phyloP scores from a whole-genome alignment of 2,888 invertebrate genomes.

The Acanthoscelides obtectus region DNA sequence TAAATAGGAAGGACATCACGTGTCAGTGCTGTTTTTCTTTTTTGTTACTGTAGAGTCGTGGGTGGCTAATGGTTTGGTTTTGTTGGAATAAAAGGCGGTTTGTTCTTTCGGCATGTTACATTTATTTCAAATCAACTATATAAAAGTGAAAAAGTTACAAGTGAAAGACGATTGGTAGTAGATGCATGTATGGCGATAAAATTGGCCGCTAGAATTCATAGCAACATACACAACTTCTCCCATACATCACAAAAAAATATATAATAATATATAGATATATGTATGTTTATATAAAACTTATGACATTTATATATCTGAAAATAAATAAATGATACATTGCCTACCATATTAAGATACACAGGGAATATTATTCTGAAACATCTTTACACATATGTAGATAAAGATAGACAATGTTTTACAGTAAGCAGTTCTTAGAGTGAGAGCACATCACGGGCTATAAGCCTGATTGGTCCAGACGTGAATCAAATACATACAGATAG shows the following conservation, averaged over 20 bases:
- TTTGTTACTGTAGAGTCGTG: no score
- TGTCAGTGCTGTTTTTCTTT: no score
- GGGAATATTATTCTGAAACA: neutral
- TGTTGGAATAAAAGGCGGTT: slow-evolving; percentile 20
- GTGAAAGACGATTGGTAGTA: slow-evolving; percentile 48
- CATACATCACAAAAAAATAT: slow-evolving; percentile 46
- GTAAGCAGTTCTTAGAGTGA: slow-evolving; percentile 41
- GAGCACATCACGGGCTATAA: slow-evolving; percentile 43
- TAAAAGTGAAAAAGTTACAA: slow-evolving; percentile 49
- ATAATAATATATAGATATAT: slow-evolving; percentile 41
- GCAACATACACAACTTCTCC: slow-evolving; percentile 30
- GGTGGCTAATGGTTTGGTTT: no score
- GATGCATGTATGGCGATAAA: slow-evolving; percentile 41
- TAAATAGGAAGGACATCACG: no score
- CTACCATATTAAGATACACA: neutral
- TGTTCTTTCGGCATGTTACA: slow-evolving; percentile 46
- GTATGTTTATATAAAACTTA: slow-evolving; percentile 41
- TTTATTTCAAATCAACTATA: slow-evolving; percentile 48
- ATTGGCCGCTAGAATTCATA: slow-evolving; percentile 17
- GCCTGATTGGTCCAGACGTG: slow-evolving; percentile 43
- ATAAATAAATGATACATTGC: slow-evolving; percentile 6
- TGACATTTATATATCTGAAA: slow-evolving; percentile 44
- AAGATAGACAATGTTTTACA: slow-evolving; percentile 20
- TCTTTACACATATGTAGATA: neutral
- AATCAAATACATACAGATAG: slow-evolving; percentile 33